Evolutionary conservation across 2,888 invertebrate species (phyloP).

Genomic region (Colostygia pectinataria): DNA sequence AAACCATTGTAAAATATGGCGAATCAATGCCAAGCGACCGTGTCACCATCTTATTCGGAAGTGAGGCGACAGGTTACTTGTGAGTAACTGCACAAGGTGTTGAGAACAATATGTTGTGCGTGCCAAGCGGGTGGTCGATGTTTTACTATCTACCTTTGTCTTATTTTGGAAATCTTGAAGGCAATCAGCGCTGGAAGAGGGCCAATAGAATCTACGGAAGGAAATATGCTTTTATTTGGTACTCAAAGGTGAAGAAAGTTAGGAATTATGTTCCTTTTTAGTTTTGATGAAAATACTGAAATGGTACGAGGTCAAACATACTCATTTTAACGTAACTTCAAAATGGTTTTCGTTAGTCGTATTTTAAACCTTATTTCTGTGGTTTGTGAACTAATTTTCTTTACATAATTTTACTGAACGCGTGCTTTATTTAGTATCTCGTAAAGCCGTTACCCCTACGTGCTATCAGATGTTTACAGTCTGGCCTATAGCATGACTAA

Average conservation of each 20-base stretch:
- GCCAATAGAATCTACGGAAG: constrained; percentile 17
- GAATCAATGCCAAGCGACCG: constrained; percentile 39
- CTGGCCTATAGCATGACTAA: constrained; percentile 8
- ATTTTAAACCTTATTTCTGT: too few species aligned
- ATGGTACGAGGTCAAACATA: too few species aligned
- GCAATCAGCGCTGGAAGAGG: constrained; percentile 10
- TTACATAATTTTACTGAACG: too few species aligned
- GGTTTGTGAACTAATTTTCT: too few species aligned
- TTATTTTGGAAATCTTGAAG: constrained; percentile 16
- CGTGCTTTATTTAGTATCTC: background rate
- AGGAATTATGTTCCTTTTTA: too few species aligned
- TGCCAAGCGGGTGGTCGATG: constrained; percentile 19
- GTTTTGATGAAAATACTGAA: too few species aligned
- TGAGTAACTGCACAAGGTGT: constrained; percentile 8
- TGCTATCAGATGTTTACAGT: constrained; percentile 8
- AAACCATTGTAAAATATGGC: constrained; percentile 19
- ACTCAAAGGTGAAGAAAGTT: too few species aligned
- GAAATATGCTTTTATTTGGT: too few species aligned
- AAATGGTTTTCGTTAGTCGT: too few species aligned
- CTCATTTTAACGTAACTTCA: too few species aligned
- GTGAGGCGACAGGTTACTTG: constrained; percentile 6
- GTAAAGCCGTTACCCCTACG: constrained; percentile 2
- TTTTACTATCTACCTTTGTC: constrained; percentile 16
- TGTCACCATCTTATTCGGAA: constrained; percentile 44
- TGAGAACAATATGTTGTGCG: constrained; percentile 11